Evolutionary conservation across 2,797 vertebrate species (phyloP).

Genomic region (Natrix natrix): DNA sequence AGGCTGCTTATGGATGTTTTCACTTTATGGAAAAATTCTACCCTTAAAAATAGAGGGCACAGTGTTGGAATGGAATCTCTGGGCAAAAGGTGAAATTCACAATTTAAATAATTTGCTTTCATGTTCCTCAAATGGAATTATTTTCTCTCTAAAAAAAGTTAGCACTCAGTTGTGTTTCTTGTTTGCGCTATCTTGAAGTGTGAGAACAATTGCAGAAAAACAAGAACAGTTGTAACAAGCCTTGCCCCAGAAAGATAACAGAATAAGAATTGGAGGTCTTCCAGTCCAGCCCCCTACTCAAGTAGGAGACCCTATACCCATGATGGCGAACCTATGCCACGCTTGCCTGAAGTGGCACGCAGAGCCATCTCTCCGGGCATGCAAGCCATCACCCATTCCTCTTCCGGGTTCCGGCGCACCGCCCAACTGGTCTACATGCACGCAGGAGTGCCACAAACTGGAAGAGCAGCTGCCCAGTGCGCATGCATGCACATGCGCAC

Average conservation of each 20-base stretch:
- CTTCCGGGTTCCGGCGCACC: too few relatives aligned
- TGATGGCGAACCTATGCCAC: too few relatives aligned
- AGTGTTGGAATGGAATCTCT: neutral
- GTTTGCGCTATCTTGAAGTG: neutral
- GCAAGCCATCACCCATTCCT: too few relatives aligned
- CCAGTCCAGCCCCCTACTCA: too few relatives aligned
- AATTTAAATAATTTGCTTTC: neutral
- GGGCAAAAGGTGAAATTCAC: neutral
- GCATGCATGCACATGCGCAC: too few relatives aligned
- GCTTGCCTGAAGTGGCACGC: too few relatives aligned
- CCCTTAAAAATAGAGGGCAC: neutral
- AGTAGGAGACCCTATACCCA: too few relatives aligned
- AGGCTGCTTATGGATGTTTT: neutral
- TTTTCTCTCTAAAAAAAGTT: neutral
- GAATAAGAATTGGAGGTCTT: neutral
- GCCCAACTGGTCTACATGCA: too few relatives aligned
- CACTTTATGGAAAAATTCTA: neutral
- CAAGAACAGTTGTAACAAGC: neutral
- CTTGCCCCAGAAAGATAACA: neutral
- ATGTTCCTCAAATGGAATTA: neutral
- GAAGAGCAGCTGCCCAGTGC: too few relatives aligned
- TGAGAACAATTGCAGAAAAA: neutral
- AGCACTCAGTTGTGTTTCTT: neutral
- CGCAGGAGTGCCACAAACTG: too few relatives aligned
- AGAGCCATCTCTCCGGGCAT: too few relatives aligned